Evolutionary conservation across 1,140 invertebrate species (phyloP).

Genomic region (Oedothorax gibbosus): DNA sequence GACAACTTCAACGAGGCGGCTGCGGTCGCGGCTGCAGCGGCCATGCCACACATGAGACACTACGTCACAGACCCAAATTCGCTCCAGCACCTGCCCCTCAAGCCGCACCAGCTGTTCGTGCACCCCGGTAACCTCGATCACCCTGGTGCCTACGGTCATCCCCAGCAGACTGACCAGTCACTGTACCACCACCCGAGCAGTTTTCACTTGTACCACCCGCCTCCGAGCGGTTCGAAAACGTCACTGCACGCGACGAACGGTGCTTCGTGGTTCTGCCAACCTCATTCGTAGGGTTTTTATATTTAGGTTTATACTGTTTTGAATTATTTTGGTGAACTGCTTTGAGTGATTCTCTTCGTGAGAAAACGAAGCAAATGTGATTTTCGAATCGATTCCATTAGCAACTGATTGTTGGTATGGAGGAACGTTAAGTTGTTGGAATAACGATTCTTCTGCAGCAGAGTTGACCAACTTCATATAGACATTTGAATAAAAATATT

Average conservation of each 20-base stretch:
- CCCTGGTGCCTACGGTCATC: not conserved
- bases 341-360: too few species aligned
- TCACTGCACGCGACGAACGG: constrained; percentile 48
- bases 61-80: constrained; percentile 34
- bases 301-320: too few species aligned
- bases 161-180: constrained; percentile 63
- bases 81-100: constrained; percentile 81
- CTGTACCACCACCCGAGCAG: constrained; percentile 56
- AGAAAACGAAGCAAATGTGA: too few species aligned
- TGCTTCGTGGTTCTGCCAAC: constrained; percentile 51
- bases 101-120: constrained; percentile 79
- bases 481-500: too few species aligned
- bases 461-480: too few species aligned
- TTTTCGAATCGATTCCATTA: too few species aligned
- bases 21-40: constrained; percentile 48
- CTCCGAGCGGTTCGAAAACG: constrained; percentile 46
- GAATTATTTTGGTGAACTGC: too few species aligned
- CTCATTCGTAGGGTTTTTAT: constrained; percentile 34
- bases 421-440: too few species aligned
- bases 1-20: constrained; percentile 76
- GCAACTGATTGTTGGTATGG: too few species aligned
- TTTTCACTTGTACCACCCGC: constrained; percentile 59
- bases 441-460: too few species aligned
- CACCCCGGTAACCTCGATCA: constrained; percentile 27
- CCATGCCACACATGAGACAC: constrained; percentile 58